Conservation (phyloP, 2,888 invertebrate species). For the Formica aserva region DNA sequence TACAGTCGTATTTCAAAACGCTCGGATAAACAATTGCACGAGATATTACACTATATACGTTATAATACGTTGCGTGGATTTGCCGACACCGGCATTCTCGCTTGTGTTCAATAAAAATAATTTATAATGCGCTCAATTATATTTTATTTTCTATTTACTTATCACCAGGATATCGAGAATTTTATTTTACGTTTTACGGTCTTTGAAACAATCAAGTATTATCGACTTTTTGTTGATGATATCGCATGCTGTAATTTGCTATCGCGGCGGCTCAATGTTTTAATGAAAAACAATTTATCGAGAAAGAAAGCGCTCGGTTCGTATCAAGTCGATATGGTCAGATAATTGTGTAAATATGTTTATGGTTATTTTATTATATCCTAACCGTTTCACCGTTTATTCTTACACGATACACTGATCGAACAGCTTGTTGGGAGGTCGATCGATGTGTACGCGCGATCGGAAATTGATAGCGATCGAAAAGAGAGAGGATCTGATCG, state of each 20-base stretch:
- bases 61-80: conserved; percentile 9
- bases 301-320: conserved; percentile 1
- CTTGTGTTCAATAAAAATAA: not conserved
- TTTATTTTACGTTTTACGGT: not conserved
- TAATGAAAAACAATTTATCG: not conserved
- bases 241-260: not conserved
- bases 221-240: conserved; percentile 1
- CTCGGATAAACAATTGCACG: conserved; percentile 67
- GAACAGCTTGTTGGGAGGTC: conserved; percentile 68
- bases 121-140: not conserved
- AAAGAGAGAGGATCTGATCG: conserved; percentile 68
- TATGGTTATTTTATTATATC: conserved; percentile 76
- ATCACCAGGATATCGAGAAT: not conserved
- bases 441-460: conserved; percentile 55
- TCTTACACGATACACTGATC: conserved; percentile 50
- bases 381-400: conserved; percentile 54
- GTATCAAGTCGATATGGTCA: conserved; percentile 62
- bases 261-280: not conserved
- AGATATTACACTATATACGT: conserved; percentile 42
- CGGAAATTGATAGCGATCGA: conserved; percentile 74
- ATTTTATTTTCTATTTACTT: not conserved
- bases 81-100: not conserved
- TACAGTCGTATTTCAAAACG: conserved; percentile 69
- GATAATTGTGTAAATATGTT: conserved; percentile 75
- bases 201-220: conserved; percentile 15